Conservation (phyloP, 2,888 invertebrate species). For the Agrochola circellaris region DNA sequence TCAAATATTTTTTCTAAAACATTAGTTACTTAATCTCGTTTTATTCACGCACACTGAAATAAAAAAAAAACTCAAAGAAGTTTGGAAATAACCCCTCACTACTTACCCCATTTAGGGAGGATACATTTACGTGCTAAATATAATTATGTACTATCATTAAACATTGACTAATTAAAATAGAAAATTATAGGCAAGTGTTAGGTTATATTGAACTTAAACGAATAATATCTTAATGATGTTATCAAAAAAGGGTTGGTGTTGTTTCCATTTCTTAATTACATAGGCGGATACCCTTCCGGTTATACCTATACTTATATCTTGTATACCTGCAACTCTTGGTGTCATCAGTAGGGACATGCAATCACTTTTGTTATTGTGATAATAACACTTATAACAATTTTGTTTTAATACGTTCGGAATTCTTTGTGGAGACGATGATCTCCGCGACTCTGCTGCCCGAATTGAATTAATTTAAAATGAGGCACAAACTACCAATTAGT, state of each 20-base stretch:
- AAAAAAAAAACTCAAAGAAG: not conserved
- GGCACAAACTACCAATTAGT: not conserved
- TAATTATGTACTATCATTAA: not conserved
- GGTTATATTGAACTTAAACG: not conserved
- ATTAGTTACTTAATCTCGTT: not conserved
- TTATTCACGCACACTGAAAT: not conserved
- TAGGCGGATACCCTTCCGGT: not conserved
- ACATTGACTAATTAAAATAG: not conserved
- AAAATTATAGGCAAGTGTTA: not conserved
- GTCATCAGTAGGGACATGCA: not conserved
- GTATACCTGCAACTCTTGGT: too few species aligned
- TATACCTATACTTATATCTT: too few species aligned
- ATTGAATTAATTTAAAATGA: not conserved
- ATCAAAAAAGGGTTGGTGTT: not conserved
- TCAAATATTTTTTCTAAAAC: not conserved
- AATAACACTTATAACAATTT: not conserved
- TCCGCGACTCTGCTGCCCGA: not conserved
- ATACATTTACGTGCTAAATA: not conserved
- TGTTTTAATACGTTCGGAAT: too few species aligned
- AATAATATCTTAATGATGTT: not conserved
- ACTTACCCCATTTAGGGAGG: too few species aligned
- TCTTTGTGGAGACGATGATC: not conserved
- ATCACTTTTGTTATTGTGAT: not conserved
- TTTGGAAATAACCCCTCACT: not conserved
- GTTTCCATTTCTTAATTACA: too few species aligned